phyloP scores from a whole-genome alignment of 2,113 vertebrate species.

The Miniopterus natalensis region DNA sequence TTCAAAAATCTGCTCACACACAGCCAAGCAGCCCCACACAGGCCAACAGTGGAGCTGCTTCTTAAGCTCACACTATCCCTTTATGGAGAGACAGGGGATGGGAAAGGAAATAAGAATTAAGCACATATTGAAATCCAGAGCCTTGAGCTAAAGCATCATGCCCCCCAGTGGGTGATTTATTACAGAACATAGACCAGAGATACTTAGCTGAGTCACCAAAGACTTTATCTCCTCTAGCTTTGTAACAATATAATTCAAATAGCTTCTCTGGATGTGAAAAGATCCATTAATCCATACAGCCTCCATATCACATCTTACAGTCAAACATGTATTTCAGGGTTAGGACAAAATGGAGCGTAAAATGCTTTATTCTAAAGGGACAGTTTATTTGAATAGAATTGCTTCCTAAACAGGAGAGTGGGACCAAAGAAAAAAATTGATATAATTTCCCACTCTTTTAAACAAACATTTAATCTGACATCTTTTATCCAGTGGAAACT shows the following conservation, averaged over 20 bases:
- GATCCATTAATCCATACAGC: slow-evolving; percentile 79
- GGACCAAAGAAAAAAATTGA: slow-evolving; percentile 64
- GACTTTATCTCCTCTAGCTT: slow-evolving; percentile 77
- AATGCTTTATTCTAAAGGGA: slow-evolving; percentile 63
- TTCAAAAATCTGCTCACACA: slow-evolving; percentile 79
- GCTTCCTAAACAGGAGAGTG: slow-evolving; percentile 63
- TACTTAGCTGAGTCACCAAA: slow-evolving; percentile 75
- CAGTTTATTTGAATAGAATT: slow-evolving; percentile 62
- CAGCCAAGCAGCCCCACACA: neutral
- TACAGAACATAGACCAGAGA: slow-evolving; percentile 70
- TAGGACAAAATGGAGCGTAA: slow-evolving; percentile 67
- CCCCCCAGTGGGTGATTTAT: slow-evolving; percentile 59
- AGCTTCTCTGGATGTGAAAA: slow-evolving; percentile 74
- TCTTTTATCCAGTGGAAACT: slow-evolving; percentile 69
- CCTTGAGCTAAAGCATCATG: slow-evolving; percentile 52
- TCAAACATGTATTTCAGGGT: slow-evolving; percentile 50
- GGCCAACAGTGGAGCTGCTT: slow-evolving; percentile 61
- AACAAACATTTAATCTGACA: slow-evolving; percentile 69
- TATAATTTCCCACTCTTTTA: slow-evolving; percentile 64
- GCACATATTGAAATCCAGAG: slow-evolving; percentile 65
- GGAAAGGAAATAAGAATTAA: slow-evolving; percentile 17
- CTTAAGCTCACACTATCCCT: slow-evolving; percentile 45
- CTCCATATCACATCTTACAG: slow-evolving; percentile 69
- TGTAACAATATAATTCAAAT: slow-evolving; percentile 80
- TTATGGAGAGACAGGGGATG: slow-evolving; percentile 68